Base-by-base conservation (phyloP, 2,888 invertebrate genomes). In the Hedychridium roseum region DNA sequence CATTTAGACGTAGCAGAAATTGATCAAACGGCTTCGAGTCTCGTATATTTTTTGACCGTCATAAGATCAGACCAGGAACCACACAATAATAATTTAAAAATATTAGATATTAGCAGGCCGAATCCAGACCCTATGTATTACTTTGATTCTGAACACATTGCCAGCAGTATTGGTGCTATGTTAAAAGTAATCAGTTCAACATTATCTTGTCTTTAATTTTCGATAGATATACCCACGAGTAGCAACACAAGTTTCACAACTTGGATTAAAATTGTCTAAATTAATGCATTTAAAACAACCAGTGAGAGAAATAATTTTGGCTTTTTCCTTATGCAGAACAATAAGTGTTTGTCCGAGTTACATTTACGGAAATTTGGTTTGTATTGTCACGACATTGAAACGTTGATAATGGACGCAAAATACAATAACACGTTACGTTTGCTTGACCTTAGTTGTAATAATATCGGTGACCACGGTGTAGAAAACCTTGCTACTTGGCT, bases 311-410 rank as follows among this genome's bases (percentile, higher is more conserved):
- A n/a, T n/a, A 18, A 26, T n/a, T 38, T 14, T 4, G 16, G 7
- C 27, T 1, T 14, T 21, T 41, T 12, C 14, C 31, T 14, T 17
- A 42, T 34, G 2, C 46, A 81, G 81, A 45, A 70, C 12, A 82
- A 82, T 58, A 57, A 43, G 6, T 77, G 75, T 2, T 75, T 87
- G 21, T 74, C 80, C 0, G 85, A 85, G 59, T 65, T 87, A 7
- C 83, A 85, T 73, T 71, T 85, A 16, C 85, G 85, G 66, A 87
- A 87, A 60, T 85, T 83, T 55, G 78, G 82, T 64, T 82, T 87
- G 23, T 80, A 82, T 9, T 82, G 84, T 0, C 86, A 86, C 46
- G 86, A 87, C 60, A 74, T 86, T 28, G 85, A 86, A 54, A 80
- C 80, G 44, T 74, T 87, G 46, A 67, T 81, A 2, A 66, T 80